Base-by-base conservation (phyloP, 2,888 invertebrate genomes). In the Parasteatoda lunata region DNA sequence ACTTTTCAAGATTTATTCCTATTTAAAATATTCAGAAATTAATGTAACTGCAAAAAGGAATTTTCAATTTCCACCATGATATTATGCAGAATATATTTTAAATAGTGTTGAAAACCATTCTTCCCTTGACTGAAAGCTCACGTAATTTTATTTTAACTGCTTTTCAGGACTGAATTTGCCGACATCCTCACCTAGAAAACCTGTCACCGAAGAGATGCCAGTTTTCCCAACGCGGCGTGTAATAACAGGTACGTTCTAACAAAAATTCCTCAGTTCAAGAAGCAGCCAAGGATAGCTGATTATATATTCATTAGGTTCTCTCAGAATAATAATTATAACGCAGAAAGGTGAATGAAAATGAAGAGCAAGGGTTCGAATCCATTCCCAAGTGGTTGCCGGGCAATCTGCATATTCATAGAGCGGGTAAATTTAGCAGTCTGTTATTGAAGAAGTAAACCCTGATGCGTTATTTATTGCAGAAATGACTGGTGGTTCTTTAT, bases 231-330 rank as follows among this genome's bases (percentile, higher is more conserved):
- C 86, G 64, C 70, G 81, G 52, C 77, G 64, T 77, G 64, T 84
- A 75, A 86, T 80, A 77, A 80, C 86, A 81, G 81, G 86, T 86
- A 52, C 72, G 79, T 76, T 85, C 72, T 72, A 52, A 51, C 66
- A 84, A 77, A 84, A 73, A 54, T 84, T 65, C n/a, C 59, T 59
- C 45, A 68, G 30, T 72, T 77, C 45, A 52, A 59, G 59, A 71
- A 49, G 69, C 77, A 49, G 64, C 77, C 65, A 78, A 78, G 70
- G 68, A 75, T 69, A 82, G 75, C 71, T 83, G 77, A 71, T 83
- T 83, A 83, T 77, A 77, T 83, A 83, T 83, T 83, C 83, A 83
- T 77, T 77, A 77, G 83, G 77, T 83, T 77, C 83, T 66, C 48
- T 71, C 72, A 52, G 83, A 77, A 83, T 83, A 82, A 77, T 83